These are phyloP conservation scores for Mesocentrotus franciscanus DNA, from an alignment of 53 echinoderm and acorn worm genomes.

Conservation along the genomic window DNA sequence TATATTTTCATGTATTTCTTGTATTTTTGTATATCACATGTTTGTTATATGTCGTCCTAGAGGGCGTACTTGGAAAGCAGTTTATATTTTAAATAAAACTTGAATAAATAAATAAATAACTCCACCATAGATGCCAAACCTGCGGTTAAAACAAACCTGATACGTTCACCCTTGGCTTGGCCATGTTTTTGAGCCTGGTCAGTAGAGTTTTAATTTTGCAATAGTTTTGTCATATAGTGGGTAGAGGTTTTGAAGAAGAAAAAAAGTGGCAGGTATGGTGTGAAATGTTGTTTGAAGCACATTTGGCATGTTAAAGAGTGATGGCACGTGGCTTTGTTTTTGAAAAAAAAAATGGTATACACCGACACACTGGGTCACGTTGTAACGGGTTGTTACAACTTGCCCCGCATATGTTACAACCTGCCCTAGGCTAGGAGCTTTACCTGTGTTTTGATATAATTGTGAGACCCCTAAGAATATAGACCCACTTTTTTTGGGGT, in stretches of 20 bases:
- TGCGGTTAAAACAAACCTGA: not conserved
- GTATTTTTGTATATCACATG: too few relatives aligned
- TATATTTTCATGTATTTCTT: too few relatives aligned
- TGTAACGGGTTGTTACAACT: not conserved
- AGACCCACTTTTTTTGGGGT: too few relatives aligned
- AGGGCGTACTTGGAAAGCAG: too few relatives aligned
- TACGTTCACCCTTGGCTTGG: not conserved
- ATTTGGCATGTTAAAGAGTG: constrained; percentile 27
- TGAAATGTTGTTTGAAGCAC: constrained; percentile 21
- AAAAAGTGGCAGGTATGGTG: not conserved
- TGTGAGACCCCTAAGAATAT: too few relatives aligned
- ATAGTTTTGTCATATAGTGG: not conserved
- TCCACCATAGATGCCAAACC: not conserved
- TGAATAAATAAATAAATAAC: too few relatives aligned
- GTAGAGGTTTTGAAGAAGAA: not conserved
- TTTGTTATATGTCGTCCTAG: too few relatives aligned
- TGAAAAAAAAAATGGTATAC: constrained; percentile 6
- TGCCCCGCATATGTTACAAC: too few relatives aligned
- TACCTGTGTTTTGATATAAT: too few relatives aligned
- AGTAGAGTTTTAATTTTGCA: not conserved
- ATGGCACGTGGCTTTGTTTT: constrained; percentile 41
- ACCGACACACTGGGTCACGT: not conserved
- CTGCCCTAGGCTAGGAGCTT: too few relatives aligned
- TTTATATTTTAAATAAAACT: too few relatives aligned
- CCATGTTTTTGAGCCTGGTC: not conserved